Percentiles rank a stretch among this genome's conserved stretches.
Evolutionary conservation across 1,140 invertebrate genomes (phyloP).

Genomic region (Hydropsyche tenuis): DNA sequence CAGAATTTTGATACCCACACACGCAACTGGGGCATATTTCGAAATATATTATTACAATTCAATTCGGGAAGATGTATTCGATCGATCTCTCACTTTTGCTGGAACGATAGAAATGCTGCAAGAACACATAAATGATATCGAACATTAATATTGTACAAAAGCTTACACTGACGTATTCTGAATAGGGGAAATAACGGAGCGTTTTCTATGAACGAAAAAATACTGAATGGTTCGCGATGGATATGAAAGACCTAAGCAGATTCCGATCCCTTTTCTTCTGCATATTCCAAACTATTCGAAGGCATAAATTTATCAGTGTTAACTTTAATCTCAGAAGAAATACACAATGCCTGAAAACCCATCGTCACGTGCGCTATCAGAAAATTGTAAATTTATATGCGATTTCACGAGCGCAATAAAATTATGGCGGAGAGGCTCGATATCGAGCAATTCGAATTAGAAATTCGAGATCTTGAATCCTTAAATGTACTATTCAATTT

Average conservation of each 20-base stretch:
- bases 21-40: no score
- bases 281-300: conserved; percentile 4
- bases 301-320: conserved; percentile 16
- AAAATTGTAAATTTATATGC: no score
- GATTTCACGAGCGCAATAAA: no score
- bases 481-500: no score
- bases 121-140: conserved; percentile 20
- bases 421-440: no score
- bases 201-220: conserved; percentile 12
- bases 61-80: neutral
- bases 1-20: no score
- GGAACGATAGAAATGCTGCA: neutral
- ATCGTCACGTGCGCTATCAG: no score
- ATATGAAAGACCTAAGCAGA: conserved; percentile 5
- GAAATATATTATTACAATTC: no score
- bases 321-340: conserved; percentile 1
- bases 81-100: neutral
- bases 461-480: no score
- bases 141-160: conserved; percentile 23
- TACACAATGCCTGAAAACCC: no score
- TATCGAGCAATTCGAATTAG: no score
- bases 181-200: conserved; percentile 8
- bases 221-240: conserved; percentile 7
- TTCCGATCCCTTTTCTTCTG: conserved; percentile 22
- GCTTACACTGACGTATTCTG: conserved; percentile 22